Conservation (phyloP, 2,797 vertebrate species). For the Enteromius unitaeniatus region DNA sequence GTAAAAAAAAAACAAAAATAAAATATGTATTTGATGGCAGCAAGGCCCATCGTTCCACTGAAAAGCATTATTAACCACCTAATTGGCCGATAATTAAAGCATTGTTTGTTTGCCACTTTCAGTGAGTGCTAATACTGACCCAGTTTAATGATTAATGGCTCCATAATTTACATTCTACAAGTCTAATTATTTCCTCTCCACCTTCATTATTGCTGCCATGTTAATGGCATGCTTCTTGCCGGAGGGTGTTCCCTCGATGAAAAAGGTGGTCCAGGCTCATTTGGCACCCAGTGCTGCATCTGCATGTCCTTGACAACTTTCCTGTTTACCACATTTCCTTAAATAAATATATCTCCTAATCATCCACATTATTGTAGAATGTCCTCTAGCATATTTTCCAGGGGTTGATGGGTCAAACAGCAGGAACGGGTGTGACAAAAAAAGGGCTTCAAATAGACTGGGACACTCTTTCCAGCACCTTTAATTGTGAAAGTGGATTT, state of each 20-base stretch:
- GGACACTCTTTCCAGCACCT: neutral
- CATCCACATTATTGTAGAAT: neutral
- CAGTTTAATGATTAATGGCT: constrained; percentile 70
- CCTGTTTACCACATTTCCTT: neutral
- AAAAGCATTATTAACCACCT: constrained; percentile 72
- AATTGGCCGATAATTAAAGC: constrained; percentile 71
- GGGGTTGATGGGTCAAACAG: neutral
- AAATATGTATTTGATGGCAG: constrained; percentile 54
- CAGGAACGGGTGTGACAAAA: too few relatives aligned
- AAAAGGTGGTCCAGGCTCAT: constrained; percentile 15
- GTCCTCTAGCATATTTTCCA: neutral
- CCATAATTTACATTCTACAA: constrained; percentile 67
- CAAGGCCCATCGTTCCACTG: constrained; percentile 61
- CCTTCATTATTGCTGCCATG: constrained; percentile 56
- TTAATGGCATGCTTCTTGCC: constrained; percentile 54
- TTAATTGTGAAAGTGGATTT: constrained; percentile 32
- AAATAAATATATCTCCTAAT: neutral
- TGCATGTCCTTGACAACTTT: constrained; percentile 15
- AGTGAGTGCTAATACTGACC: constrained; percentile 63
- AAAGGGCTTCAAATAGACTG: neutral
- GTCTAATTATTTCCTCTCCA: constrained; percentile 68
- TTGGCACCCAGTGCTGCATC: neutral
- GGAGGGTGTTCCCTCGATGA: neutral
- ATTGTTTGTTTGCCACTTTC: constrained; percentile 71
- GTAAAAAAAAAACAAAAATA: neutral